A percentile compares a stretch with the other conserved stretches of the same genome.
phyloP scores from a whole-genome alignment of 2,888 invertebrate species.

The Coecobrya sp. region DNA sequence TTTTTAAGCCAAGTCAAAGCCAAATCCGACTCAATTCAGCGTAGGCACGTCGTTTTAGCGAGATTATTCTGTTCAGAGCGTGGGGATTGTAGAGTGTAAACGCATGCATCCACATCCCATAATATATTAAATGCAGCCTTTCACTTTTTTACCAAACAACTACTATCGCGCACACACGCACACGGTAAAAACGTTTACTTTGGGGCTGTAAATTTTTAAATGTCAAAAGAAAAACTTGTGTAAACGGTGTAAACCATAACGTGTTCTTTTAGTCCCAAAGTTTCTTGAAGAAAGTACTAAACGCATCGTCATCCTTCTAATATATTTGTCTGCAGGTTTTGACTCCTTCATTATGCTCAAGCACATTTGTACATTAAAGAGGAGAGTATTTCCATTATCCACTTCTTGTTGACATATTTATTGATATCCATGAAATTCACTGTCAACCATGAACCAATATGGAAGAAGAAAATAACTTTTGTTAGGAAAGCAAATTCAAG shows the following conservation, averaged over 20 bases:
- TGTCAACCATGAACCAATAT: no score
- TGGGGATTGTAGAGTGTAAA: neutral
- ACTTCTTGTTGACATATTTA: no score
- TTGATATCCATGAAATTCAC: no score
- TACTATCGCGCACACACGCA: neutral
- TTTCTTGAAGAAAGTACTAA: no score
- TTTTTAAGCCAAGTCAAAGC: conserved; percentile 66
- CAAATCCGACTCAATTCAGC: conserved; percentile 33
- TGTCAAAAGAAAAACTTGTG: neutral
- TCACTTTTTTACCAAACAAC: neutral
- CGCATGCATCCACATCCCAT: neutral
- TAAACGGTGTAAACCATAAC: no score
- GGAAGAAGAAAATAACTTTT: no score
- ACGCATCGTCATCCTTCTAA: no score
- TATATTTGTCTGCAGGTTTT: no score
- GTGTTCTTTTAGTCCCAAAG: no score
- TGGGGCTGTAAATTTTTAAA: neutral
- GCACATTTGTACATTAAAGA: no score
- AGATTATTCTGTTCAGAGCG: conserved; percentile 13
- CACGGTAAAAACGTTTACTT: neutral
- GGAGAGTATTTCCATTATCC: no score
- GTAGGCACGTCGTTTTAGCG: neutral
- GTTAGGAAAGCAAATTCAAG: neutral
- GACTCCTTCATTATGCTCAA: no score
- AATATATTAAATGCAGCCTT: neutral